phyloP scores from a whole-genome alignment of 1,140 invertebrate genomes.

The Drosophila albomicans region DNA sequence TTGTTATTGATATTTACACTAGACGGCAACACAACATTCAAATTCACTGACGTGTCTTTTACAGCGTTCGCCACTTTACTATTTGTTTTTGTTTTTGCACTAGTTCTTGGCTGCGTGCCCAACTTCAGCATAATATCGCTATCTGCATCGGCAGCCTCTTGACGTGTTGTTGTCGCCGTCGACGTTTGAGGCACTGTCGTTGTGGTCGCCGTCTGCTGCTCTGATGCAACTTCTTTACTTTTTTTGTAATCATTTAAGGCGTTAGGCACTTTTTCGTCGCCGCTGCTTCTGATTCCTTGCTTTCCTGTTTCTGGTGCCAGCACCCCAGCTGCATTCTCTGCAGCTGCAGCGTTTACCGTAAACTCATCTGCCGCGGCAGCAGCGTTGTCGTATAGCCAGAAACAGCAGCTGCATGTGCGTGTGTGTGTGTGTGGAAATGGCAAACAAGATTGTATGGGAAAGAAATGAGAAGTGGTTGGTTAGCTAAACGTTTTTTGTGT shows the following conservation, averaged over 20 bases:
- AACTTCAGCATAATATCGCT: conserved; percentile 34
- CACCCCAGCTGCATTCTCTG: conserved; percentile 3
- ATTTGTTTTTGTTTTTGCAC: conserved; percentile 33
- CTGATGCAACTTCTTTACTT: conserved; percentile 29
- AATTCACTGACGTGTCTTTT: conserved; percentile 71
- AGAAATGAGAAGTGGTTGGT: not conserved
- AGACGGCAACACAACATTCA: conserved; percentile 27
- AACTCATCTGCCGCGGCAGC: conserved; percentile 66
- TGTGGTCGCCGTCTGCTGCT: not conserved
- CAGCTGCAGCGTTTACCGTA: conserved; percentile 7
- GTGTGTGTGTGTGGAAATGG: not conserved
- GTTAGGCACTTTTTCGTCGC: conserved; percentile 5
- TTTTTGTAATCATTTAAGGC: conserved; percentile 40
- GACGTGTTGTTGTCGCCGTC: conserved; percentile 3
- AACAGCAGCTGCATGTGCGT: conserved; percentile 62
- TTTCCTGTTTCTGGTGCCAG: conserved; percentile 16
- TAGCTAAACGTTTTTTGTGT: not conserved
- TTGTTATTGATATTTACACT: conserved; percentile 66
- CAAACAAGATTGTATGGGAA: not conserved
- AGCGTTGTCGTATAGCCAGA: conserved; percentile 76
- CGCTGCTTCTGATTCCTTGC: not conserved
- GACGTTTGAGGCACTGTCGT: not conserved
- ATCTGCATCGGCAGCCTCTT: conserved; percentile 31
- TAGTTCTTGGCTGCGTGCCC: conserved; percentile 58
- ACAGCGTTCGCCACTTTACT: conserved; percentile 1